Conservation (phyloP, 2,113 vertebrate genomes). For the Nothobranchius furzeri region DNA sequence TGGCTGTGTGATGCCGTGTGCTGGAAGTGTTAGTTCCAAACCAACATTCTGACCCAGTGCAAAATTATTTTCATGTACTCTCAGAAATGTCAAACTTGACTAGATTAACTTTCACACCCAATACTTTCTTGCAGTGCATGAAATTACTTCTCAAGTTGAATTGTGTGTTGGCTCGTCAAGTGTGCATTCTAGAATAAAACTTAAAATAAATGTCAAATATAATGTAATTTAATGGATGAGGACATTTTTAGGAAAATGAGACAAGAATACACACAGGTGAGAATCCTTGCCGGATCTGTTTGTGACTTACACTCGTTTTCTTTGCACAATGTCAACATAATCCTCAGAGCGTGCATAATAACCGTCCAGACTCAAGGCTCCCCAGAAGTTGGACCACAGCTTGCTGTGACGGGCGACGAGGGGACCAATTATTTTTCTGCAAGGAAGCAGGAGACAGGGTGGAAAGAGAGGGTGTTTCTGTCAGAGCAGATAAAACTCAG, state of each 20-base stretch:
- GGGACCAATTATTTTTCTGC: slow-evolving; percentile 94
- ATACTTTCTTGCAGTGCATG: background rate
- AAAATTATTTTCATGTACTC: slow-evolving; percentile 28
- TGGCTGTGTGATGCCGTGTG: slow-evolving; percentile 18
- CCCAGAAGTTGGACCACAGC: slow-evolving; percentile 99
- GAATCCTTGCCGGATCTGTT: slow-evolving; percentile 1
- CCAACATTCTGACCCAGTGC: slow-evolving; percentile 25
- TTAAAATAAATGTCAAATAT: no score
- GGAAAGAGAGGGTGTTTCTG: slow-evolving; percentile 41
- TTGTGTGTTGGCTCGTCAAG: background rate
- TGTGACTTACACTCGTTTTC: slow-evolving; percentile 91
- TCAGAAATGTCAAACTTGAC: slow-evolving; percentile 10
- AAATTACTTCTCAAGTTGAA: slow-evolving; percentile 12
- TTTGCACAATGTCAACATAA: slow-evolving; percentile 96
- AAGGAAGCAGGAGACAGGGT: slow-evolving; percentile 35
- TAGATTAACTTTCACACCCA: background rate
- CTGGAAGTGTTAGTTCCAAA: slow-evolving; percentile 19
- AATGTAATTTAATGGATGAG: no score
- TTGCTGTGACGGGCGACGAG: slow-evolving; percentile 93
- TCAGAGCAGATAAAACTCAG: slow-evolving; percentile 53
- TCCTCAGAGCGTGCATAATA: slow-evolving; percentile 97
- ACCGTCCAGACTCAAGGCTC: slow-evolving; percentile 92
- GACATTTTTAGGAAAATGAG: no score
- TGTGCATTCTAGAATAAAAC: background rate
- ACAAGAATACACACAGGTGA: slow-evolving; percentile 1